A percentile compares a stretch with the other conserved stretches of the same genome.
Conservation (phyloP, 2,113 vertebrate species). For the Apeltes quadracus region DNA sequence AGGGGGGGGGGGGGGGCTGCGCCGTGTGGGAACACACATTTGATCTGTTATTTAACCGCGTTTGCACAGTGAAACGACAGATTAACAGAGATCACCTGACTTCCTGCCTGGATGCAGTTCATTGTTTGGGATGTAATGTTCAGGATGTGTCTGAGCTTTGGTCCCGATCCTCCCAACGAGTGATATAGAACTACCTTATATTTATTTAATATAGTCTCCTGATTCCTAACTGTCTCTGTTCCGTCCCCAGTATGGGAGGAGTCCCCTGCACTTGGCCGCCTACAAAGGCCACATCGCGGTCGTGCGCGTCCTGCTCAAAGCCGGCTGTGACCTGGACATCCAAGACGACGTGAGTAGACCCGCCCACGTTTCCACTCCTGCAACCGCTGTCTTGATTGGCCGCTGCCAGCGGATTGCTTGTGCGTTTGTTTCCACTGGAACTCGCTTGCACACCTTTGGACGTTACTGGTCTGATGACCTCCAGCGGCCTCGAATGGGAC, state of each 20-base stretch:
- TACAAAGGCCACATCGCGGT: constrained; percentile 93
- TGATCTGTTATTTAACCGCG: constrained; percentile 45
- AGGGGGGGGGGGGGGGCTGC: background rate
- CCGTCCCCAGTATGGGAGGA: constrained; percentile 89
- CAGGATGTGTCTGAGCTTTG: constrained; percentile 21
- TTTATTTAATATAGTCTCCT: too few species aligned
- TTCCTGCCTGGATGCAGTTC: constrained; percentile 30
- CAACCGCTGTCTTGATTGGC: constrained; percentile 1
- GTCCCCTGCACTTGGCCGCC: constrained; percentile 92
- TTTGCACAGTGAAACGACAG: constrained; percentile 29
- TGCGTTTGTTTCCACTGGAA: background rate
- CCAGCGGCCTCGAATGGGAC: constrained; percentile 89
- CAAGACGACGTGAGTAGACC: constrained; percentile 93
- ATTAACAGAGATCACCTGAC: constrained; percentile 37
- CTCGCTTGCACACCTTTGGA: background rate
- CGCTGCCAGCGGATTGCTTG: constrained; percentile 2
- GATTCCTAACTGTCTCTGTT: too few species aligned
- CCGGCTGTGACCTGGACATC: constrained; percentile 95
- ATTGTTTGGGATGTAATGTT: constrained; percentile 17
- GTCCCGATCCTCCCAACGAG: background rate
- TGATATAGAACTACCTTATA: too few species aligned
- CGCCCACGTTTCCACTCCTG: background rate
- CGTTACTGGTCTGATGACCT: constrained; percentile 84
- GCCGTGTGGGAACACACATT: constrained; percentile 38
- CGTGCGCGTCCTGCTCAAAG: constrained; percentile 91